A percentile compares a stretch with the other conserved stretches of the same genome.
phyloP scores from a whole-genome alignment of 2,888 invertebrate species.

The Tipula confusa region DNA sequence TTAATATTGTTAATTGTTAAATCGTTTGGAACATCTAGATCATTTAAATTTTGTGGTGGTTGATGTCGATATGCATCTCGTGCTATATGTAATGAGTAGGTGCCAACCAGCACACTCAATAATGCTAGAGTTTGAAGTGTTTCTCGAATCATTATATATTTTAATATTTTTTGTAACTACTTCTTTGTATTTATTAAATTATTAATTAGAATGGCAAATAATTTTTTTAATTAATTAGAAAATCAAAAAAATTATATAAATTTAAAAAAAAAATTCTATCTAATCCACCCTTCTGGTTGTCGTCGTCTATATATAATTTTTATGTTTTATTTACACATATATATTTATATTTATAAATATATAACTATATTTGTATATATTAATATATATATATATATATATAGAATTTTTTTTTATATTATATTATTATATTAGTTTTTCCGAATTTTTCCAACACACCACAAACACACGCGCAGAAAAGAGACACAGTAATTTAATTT shows the following conservation, averaged over 20 bases:
- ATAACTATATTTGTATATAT: too few species aligned
- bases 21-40: constrained; percentile 33
- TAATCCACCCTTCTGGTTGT: neutral
- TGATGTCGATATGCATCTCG: constrained; percentile 35
- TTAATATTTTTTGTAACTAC: neutral
- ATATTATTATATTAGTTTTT: neutral
- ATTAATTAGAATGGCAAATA: neutral
- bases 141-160: constrained; percentile 36
- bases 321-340: too few species aligned
- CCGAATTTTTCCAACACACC: neutral
- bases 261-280: neutral
- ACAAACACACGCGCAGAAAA: neutral
- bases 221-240: neutral
- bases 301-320: neutral
- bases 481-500: neutral
- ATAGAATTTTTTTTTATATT: neutral
- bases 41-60: constrained; percentile 33
- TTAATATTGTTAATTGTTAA: constrained; percentile 28
- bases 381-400: neutral
- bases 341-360: too few species aligned
- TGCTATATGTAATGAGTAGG: constrained; percentile 36
- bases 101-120: constrained; percentile 35
- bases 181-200: neutral
- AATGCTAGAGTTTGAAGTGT: constrained; percentile 35
- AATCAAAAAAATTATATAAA: neutral